Evolutionary conservation across 1,140 invertebrate genomes (phyloP).

Genomic region (Zaprionus taronus): DNA sequence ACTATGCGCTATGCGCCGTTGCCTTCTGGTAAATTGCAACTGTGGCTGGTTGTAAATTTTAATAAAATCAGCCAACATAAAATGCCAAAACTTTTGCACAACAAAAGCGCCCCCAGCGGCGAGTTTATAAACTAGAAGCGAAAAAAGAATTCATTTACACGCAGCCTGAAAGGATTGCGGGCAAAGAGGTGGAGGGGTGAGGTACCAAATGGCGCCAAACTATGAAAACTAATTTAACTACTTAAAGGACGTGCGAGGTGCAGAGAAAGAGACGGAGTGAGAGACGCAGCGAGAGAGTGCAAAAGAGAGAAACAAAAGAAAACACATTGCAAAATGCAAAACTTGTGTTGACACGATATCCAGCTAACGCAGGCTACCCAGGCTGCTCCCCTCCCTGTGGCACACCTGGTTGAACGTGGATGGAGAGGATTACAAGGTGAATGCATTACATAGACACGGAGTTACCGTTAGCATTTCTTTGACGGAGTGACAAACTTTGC

Average conservation of each 20-base stretch:
- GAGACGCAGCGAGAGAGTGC: neutral
- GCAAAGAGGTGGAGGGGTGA: neutral
- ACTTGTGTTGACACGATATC: conserved; percentile 78
- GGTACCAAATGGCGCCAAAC: conserved; percentile 58
- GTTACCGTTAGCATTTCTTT: conserved; percentile 64
- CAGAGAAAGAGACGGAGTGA: neutral
- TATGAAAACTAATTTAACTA: conserved; percentile 82
- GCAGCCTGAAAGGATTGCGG: conserved; percentile 31
- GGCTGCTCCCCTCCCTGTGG: neutral
- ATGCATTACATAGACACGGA: conserved; percentile 52
- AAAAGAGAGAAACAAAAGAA: conserved; percentile 46
- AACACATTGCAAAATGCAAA: conserved; percentile 75
- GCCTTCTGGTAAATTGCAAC: conserved; percentile 31
- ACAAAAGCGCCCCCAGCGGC: conserved; percentile 37
- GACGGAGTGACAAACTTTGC: conserved; percentile 79
- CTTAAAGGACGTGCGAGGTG: conserved; percentile 48
- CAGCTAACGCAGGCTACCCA: conserved; percentile 15
- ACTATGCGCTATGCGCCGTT: conserved; percentile 9
- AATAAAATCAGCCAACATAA: conserved; percentile 54
- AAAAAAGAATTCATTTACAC: conserved; percentile 55
- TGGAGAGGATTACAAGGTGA: conserved; percentile 54
- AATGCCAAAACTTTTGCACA: conserved; percentile 47
- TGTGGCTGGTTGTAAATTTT: conserved; percentile 47
- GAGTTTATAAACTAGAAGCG: conserved; percentile 44
- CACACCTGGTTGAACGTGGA: conserved; percentile 27